Base-by-base conservation (phyloP, 2,888 invertebrate species). In the Thymelicus acteon region DNA sequence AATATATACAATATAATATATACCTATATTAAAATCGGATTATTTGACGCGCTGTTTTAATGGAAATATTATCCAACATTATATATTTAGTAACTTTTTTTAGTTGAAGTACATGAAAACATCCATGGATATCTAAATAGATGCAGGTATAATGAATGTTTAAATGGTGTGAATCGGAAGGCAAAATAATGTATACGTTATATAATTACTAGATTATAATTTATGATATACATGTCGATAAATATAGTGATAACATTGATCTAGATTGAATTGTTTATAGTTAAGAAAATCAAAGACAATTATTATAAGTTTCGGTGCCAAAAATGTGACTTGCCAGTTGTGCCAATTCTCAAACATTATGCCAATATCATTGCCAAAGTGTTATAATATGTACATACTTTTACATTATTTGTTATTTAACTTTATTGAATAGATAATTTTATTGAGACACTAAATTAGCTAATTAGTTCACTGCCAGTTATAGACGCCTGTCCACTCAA, bases 321-420 rank as follows among this genome's bases (percentile, higher is more conserved):
- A 52, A 61, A 19, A 49, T 54, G n/a, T 39, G 39, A 37, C 37
- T 54, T 10, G 58, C 58, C 58, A 58, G 2, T 24, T 24, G 54
- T 67, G 44, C 68, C 61, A 69, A 62, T 62, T 10, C 47, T 57
- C 13, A 39, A 63, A 19, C 40, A 15, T 68, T 13, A 57, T 63
- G 57, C 68, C 68, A 69, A 69, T 49, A 49, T 58, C n/a, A 58
- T 48, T 63, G 69, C 63, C 69, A 69, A 69, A 69, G 63, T 40
- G 39, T 19, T 31, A 7, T 49, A 6, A 5, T 31, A 67, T 67
- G 24, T 67, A 57, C 1, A 48, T 69, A 63, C 13, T 31, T 62
- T 48, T 69, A 58, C 19, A 44, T 68, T 62, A 63, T n/a, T 40
- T n/a, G 48, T 63, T 67, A 52, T 24, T n/a, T 67, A 61, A 52